A percentile compares a stretch with the other conserved stretches of the same genome.
phyloP scores from a whole-genome alignment of 2,797 vertebrate species.

The Betta splendens region DNA sequence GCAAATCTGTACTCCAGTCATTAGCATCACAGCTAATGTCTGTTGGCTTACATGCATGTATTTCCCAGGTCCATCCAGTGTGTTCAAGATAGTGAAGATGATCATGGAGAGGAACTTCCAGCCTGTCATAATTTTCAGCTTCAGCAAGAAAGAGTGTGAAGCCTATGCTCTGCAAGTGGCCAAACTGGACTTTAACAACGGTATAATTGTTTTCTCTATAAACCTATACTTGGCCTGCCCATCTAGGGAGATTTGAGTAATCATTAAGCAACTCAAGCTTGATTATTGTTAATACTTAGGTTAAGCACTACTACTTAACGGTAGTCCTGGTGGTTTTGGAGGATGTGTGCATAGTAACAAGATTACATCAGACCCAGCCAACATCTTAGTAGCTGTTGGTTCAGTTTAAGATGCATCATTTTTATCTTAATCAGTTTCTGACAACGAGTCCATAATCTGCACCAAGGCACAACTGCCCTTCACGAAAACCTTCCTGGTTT shows the following conservation, averaged over 20 bases:
- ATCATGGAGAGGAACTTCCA: slow-evolving; percentile 99
- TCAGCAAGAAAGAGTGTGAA: slow-evolving; percentile 99
- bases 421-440: too few species aligned
- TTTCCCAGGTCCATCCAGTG: slow-evolving; percentile 90
- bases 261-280: neutral
- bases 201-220: slow-evolving; percentile 67
- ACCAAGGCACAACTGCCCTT: too few species aligned
- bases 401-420: too few species aligned
- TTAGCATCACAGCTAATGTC: neutral
- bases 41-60: neutral
- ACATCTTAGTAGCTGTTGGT: slow-evolving; percentile 2
- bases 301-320: neutral
- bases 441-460: too few species aligned
- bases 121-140: slow-evolving; percentile 99
- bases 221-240: neutral
- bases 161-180: slow-evolving; percentile 97
- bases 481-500: too few species aligned
- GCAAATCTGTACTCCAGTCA: neutral
- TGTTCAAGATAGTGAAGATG: slow-evolving; percentile 99
- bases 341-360: neutral
- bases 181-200: slow-evolving; percentile 96
- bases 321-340: neutral
- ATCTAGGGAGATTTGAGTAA: neutral
- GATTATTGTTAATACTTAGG: neutral
- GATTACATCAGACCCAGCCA: neutral